A percentile compares a stretch with the other conserved stretches of the same genome.
Evolutionary conservation across 1,140 invertebrate species (phyloP).

Genomic region (Cotesia glomerata): DNA sequence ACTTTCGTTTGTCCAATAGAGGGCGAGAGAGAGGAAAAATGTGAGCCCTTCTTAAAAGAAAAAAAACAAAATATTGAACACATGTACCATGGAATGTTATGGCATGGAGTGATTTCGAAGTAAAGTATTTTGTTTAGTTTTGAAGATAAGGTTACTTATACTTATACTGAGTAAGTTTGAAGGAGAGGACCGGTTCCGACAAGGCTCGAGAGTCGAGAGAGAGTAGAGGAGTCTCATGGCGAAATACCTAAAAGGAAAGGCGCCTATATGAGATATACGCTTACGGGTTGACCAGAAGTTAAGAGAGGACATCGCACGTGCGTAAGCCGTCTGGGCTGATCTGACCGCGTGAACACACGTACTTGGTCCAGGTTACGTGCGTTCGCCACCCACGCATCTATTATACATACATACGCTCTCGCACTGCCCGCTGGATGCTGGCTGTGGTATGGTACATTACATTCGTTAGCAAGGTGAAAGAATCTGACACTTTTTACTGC

Average conservation of each 20-base stretch:
- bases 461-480: too few species aligned
- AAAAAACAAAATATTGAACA: neutral
- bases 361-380: constrained; percentile 7
- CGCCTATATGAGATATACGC: constrained; percentile 6
- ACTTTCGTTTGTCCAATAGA: too few species aligned
- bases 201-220: neutral
- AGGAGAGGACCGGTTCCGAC: constrained; percentile 2
- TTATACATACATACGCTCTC: neutral
- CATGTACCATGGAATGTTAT: too few species aligned
- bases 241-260: constrained; percentile 25
- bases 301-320: constrained; percentile 20
- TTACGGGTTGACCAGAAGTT: neutral
- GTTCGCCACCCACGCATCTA: neutral
- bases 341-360: constrained; percentile 7
- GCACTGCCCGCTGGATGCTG: too few species aligned
- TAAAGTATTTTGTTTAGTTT: neutral
- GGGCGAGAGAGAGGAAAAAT: too few species aligned
- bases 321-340: neutral
- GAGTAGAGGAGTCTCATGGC: neutral
- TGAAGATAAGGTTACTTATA: neutral
- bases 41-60: too few species aligned
- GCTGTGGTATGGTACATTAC: too few species aligned
- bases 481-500: too few species aligned
- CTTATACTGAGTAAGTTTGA: neutral
- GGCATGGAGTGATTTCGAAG: neutral